Conservation (phyloP, 2,113 vertebrate genomes). For the Ondatra zibethicus region DNA sequence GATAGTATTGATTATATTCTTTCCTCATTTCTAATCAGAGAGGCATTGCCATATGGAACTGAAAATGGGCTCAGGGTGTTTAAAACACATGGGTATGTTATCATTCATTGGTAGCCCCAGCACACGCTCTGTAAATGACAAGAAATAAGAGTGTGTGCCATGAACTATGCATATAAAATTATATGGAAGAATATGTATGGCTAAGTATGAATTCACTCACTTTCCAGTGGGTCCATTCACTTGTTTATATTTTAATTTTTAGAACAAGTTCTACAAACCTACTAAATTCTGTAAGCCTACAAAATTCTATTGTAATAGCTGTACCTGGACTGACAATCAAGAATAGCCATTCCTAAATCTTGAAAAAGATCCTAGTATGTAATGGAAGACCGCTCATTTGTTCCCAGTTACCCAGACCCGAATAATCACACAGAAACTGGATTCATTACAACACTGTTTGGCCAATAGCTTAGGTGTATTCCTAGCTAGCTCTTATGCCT, state of each 20-base stretch:
- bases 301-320: neutral
- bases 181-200: neutral
- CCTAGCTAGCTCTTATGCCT: no score
- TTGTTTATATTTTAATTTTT: neutral
- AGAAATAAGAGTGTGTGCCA: neutral
- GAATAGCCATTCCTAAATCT: neutral
- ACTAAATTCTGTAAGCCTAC: neutral
- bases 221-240: neutral
- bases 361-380: neutral
- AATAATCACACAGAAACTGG: no score
- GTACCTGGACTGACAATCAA: neutral
- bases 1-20: no score
- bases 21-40: neutral
- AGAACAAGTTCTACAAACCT: neutral
- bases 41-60: neutral
- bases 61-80: neutral
- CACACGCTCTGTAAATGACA: neutral
- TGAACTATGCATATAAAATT: neutral
- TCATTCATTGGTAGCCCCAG: accelerated
- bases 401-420: no score
- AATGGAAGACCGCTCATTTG: no score
- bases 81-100: neutral
- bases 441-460: no score
- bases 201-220: neutral
- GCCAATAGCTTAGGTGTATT: no score